These are phyloP conservation scores for Oligia fasciuncula DNA, from an alignment of 2,888 invertebrate genomes.

Conservation along the genomic window DNA sequence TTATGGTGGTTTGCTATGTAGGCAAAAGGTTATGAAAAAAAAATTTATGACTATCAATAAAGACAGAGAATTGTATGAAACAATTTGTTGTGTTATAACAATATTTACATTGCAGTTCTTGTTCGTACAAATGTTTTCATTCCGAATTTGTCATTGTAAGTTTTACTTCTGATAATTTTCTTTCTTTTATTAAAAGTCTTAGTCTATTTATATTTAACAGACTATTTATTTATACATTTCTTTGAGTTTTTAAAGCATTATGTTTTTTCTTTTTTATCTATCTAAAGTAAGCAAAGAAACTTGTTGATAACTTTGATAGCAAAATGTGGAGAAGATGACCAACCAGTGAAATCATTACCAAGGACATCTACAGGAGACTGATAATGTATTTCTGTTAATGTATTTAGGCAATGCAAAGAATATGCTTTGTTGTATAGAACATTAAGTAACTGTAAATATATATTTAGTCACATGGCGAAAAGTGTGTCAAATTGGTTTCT, in stretches of 20 bases:
- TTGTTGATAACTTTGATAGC: not conserved
- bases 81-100: not conserved
- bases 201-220: too few relatives aligned
- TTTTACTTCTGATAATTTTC: not conserved
- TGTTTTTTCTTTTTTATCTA: not conserved
- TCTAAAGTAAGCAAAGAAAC: not conserved
- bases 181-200: too few relatives aligned
- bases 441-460: constrained; percentile 32
- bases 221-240: not conserved
- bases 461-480: constrained; percentile 41
- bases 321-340: not conserved
- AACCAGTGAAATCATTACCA: not conserved
- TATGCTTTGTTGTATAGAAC: not conserved
- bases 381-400: not conserved
- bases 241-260: not conserved
- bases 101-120: not conserved
- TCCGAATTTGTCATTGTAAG: not conserved
- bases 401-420: not conserved
- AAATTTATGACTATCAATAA: not conserved
- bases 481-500: constrained; percentile 55
- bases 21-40: not conserved
- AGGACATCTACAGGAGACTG: not conserved
- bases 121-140: not conserved
- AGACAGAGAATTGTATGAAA: not conserved
- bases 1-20: too few relatives aligned